Base-by-base conservation (phyloP, 2,888 invertebrate species). In the Rhagonycha lutea region DNA sequence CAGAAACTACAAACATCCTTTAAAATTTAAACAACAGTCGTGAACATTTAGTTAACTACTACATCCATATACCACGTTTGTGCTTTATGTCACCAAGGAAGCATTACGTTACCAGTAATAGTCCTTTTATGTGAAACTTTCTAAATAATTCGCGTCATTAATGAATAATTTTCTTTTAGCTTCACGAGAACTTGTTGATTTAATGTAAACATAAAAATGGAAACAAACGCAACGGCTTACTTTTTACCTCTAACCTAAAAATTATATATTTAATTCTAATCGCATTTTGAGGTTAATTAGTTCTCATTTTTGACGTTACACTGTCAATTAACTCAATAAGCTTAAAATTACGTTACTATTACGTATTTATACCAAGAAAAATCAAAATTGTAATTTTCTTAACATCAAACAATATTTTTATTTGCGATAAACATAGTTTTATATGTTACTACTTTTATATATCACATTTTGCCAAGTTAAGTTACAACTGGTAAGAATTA, bases 401-500 rank as follows among this genome's bases (percentile, higher is more conserved):
- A 47, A n/a, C 47, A 5, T n/a, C 47, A 47, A n/a, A 47, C n/a
- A 47, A 47, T 47, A 47, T n/a, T 47, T n/a, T 47, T 7, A 47
- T 7, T 47, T n/a, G 47, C 2, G 32, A 26, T 26, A n/a, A 26
- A 12, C 26, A 67, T 67, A 14, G 4, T 67, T 28, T 23, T 28
- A 26, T 2, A 7, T n/a, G 47, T 14, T 65, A 24, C 63, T 23
- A 65, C 23, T 24, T 65, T 65, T 65, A 65, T 65, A 65, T 80
- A 81, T 81, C 81, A 80, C 80, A 79, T 80, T 76, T 76, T 76
- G 69, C 67, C 70, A 78, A 75, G 72, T 78, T 78, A 75, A 76
- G 78, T 75, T 71, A 76, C 76, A 78, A 73, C 75, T 69, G 63
- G 72, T 69, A 29, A 70, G 73, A 78, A 74, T 78, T 78, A 74